Conservation (phyloP, 1,140 invertebrate genomes). For the Cyclina sinensis region DNA sequence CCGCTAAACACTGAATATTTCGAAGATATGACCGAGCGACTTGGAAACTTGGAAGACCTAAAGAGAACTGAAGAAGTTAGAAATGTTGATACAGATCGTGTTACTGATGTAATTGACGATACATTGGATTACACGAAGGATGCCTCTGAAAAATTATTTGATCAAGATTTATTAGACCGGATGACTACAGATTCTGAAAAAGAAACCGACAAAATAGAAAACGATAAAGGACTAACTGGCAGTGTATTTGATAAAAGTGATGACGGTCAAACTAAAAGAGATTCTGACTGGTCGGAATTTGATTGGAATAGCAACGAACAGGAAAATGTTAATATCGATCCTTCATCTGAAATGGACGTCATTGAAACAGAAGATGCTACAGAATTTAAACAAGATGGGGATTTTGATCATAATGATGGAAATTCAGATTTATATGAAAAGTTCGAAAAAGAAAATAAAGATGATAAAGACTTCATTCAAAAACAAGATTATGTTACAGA, state of each 20-base stretch:
- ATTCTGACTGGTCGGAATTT: slow-evolving; percentile 6
- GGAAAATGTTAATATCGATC: not conserved
- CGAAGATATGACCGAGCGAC: not conserved
- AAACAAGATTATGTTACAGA: not conserved
- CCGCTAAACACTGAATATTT: not conserved
- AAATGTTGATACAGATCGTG: not conserved
- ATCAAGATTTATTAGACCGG: not conserved
- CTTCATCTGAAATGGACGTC: not conserved
- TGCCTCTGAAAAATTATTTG: not conserved
- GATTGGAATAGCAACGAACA: slow-evolving; percentile 14
- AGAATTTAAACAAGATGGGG: not conserved
- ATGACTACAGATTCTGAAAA: not conserved
- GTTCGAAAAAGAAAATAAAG: not conserved
- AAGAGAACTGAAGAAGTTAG: not conserved
- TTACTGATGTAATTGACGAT: not conserved
- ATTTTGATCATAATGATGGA: not conserved
- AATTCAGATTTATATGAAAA: not conserved
- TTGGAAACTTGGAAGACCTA: not conserved
- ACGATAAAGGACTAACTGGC: not conserved
- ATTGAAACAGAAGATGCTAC: not conserved
- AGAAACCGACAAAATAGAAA: not conserved
- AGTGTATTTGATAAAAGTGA: not conserved
- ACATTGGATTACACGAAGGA: not conserved
- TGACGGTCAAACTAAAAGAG: not conserved
- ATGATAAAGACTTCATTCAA: not conserved